phyloP scores from a whole-genome alignment of 2,888 invertebrate genomes.

The Ochlodes sylvanus region DNA sequence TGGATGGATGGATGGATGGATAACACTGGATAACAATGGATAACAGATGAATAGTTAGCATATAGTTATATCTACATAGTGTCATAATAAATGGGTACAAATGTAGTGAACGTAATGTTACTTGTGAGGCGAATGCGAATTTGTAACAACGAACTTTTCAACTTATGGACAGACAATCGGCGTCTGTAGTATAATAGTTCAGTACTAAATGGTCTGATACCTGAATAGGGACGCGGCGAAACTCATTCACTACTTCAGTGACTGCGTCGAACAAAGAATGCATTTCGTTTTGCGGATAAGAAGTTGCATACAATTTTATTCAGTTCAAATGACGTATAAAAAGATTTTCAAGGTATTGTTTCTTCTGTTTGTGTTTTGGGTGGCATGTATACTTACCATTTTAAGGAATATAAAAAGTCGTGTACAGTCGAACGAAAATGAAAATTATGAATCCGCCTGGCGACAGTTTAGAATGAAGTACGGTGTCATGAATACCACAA shows the following conservation, averaged over 20 bases:
- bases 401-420: constrained; percentile 47
- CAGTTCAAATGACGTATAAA: constrained; percentile 41
- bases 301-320: constrained; percentile 13
- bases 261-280: constrained; percentile 20
- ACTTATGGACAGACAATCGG: not conserved
- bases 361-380: constrained; percentile 55
- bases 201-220: constrained; percentile 11
- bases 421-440: constrained; percentile 19
- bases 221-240: constrained; percentile 20
- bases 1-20: too few relatives aligned
- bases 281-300: constrained; percentile 16
- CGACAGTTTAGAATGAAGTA: constrained; percentile 46
- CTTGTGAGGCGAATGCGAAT: too few relatives aligned
- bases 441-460: constrained; percentile 49
- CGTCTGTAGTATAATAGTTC: not conserved
- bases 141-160: not conserved
- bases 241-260: constrained; percentile 22
- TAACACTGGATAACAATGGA: too few relatives aligned
- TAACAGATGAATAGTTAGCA: too few relatives aligned
- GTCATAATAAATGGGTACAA: too few relatives aligned
- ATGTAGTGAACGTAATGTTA: too few relatives aligned
- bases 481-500: constrained; percentile 38
- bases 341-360: constrained; percentile 49
- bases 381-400: constrained; percentile 55
- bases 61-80: too few relatives aligned